phyloP scores from a whole-genome alignment of 2,113 vertebrate genomes.

The Oenanthe melanoleuca region DNA sequence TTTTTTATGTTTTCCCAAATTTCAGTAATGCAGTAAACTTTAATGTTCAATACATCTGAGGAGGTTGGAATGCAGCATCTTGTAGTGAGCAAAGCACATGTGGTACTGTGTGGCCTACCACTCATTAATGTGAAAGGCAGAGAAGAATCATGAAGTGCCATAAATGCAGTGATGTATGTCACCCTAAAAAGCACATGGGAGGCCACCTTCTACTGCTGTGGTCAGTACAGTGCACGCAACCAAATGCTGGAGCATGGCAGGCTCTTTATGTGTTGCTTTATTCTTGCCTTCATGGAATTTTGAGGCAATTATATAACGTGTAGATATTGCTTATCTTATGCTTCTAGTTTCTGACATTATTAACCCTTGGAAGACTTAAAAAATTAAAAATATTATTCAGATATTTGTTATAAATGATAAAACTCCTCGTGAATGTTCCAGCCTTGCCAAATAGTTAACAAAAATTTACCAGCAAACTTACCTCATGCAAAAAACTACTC shows the following conservation, averaged over 20 bases:
- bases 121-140: slow-evolving; percentile 27
- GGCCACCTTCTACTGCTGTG: background rate
- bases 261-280: background rate
- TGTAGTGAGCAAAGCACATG: slow-evolving; percentile 17
- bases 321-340: background rate
- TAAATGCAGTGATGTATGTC: background rate
- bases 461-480: background rate
- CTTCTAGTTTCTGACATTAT: background rate
- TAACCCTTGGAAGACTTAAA: background rate
- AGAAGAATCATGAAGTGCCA: background rate
- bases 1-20: background rate
- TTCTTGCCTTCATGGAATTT: background rate
- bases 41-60: background rate
- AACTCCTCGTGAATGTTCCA: background rate
- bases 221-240: background rate
- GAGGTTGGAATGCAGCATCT: background rate
- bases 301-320: background rate
- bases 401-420: slow-evolving; percentile 5
- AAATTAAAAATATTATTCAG: slow-evolving; percentile 9
- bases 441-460: background rate
- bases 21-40: background rate
- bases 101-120: slow-evolving; percentile 16
- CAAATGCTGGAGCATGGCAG: background rate
- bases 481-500: background rate
- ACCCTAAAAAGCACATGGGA: background rate